phyloP scores from a whole-genome alignment of 2,797 vertebrate species.

The Enteromius thamalakanensis region DNA sequence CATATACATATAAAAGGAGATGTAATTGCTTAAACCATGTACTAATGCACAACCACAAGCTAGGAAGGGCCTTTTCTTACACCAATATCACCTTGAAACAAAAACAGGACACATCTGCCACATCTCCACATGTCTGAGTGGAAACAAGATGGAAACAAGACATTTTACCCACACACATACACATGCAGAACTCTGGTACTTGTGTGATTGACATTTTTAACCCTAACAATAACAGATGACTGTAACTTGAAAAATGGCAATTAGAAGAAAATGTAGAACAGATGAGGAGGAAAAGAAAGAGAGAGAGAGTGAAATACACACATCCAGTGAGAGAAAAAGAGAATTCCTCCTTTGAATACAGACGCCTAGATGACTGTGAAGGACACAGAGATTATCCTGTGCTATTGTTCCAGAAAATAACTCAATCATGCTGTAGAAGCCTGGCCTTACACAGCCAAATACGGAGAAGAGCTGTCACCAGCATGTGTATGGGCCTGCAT shows the following conservation, averaged over 20 bases:
- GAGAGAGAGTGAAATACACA: slow-evolving; percentile 37
- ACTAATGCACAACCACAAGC: slow-evolving; percentile 37
- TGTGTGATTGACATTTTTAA: slow-evolving; percentile 87
- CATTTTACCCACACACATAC: slow-evolving; percentile 39
- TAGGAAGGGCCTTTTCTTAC: slow-evolving; percentile 34
- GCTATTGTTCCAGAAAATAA: slow-evolving; percentile 87
- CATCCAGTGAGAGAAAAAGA: slow-evolving; percentile 44
- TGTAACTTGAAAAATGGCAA: slow-evolving; percentile 90
- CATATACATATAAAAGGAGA: slow-evolving; percentile 32
- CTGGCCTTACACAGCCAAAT: slow-evolving; percentile 45
- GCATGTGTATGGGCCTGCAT: background rate
- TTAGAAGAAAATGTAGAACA: slow-evolving; percentile 88
- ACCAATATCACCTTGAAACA: slow-evolving; percentile 54
- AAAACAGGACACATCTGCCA: slow-evolving; percentile 55
- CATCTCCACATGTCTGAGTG: slow-evolving; percentile 47
- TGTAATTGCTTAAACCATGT: slow-evolving; percentile 39
- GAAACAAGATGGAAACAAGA: slow-evolving; percentile 45
- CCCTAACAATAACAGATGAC: slow-evolving; percentile 92
- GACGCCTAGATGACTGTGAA: slow-evolving; percentile 86
- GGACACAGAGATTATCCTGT: slow-evolving; percentile 87
- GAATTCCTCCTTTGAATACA: slow-evolving; percentile 78
- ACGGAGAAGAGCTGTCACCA: slow-evolving; percentile 54
- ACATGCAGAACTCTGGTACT: slow-evolving; percentile 73
- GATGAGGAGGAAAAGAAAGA: slow-evolving; percentile 74
- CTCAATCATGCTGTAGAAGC: slow-evolving; percentile 83